These are phyloP conservation scores for Eupeodes corollae DNA, from an alignment of 1,140 invertebrate genomes.

Conservation along the genomic window DNA sequence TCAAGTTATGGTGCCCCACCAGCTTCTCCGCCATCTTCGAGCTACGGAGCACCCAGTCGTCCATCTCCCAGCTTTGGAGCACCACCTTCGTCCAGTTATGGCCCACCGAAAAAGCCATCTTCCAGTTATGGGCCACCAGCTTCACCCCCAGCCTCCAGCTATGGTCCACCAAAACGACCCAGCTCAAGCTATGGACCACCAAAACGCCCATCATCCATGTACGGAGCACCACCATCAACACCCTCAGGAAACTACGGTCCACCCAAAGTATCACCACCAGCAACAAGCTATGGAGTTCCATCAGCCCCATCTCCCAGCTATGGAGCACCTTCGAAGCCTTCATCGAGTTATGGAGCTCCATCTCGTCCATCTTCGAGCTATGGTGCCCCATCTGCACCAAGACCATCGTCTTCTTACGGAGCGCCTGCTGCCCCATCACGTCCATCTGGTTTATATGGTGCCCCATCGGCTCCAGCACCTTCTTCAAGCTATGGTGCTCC, in stretches of 20 bases:
- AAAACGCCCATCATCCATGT: conserved; percentile 19
- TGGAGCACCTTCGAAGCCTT: conserved; percentile 23
- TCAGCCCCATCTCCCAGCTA: conserved; percentile 25
- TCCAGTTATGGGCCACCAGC: conserved; percentile 28
- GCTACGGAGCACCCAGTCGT: conserved; percentile 34
- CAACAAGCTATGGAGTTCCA: conserved; percentile 26
- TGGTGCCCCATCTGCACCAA: conserved; percentile 13
- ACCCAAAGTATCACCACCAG: conserved; percentile 29
- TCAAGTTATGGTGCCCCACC: conserved; percentile 37
- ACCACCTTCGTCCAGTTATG: conserved; percentile 35
- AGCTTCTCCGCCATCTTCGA: conserved; percentile 14
- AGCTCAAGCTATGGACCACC: conserved; percentile 33
- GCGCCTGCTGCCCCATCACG: conserved; percentile 22
- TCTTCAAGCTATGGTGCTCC: conserved; percentile 21
- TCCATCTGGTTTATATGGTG: conserved; percentile 8
- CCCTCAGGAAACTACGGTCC: conserved; percentile 34
- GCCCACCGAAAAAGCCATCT: conserved; percentile 27
- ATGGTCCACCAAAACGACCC: conserved; percentile 38
- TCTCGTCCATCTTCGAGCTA: conserved; percentile 12
- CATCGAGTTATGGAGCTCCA: conserved; percentile 25
- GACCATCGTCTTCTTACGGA: conserved; percentile 27
- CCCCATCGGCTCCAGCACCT: conserved; percentile 23
- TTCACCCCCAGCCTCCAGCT: conserved; percentile 27
- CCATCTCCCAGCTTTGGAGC: conserved; percentile 40
- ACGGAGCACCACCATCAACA: conserved; percentile 38